phyloP scores from a whole-genome alignment of 2,888 invertebrate genomes.

The Eupithecia subfuscata region DNA sequence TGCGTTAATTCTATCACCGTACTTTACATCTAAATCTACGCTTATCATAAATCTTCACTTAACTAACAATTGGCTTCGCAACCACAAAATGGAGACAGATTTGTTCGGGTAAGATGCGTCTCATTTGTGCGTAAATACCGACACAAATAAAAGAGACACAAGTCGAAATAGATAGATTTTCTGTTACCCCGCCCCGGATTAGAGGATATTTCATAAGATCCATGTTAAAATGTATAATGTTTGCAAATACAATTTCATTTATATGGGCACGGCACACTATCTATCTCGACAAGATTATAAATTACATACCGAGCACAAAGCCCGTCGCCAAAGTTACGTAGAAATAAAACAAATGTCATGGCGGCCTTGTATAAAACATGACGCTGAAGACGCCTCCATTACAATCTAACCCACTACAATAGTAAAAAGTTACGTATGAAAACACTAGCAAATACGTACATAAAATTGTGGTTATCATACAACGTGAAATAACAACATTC shows the following conservation, averaged over 20 bases:
- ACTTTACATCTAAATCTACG: conserved; percentile 70
- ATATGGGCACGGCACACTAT: neutral
- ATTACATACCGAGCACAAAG: neutral
- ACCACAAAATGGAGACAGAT: conserved; percentile 62
- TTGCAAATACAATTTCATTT: neutral
- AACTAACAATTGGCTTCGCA: conserved; percentile 77
- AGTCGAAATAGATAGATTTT: conserved; percentile 9
- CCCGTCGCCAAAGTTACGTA: neutral
- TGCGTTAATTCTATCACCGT: conserved; percentile 64
- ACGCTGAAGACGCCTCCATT: conserved; percentile 45
- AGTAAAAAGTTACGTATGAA: conserved; percentile 73
- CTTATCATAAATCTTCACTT: conserved; percentile 76
- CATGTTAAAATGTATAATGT: neutral
- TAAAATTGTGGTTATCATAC: conserved; percentile 44
- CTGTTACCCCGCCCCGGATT: neutral
- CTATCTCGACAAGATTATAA: conserved; percentile 1
- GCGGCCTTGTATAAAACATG: conserved; percentile 40
- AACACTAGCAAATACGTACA: conserved; percentile 63
- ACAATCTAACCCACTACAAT: conserved; percentile 59
- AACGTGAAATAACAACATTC: conserved; percentile 20
- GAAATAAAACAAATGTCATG: conserved; percentile 34
- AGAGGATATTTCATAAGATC: neutral
- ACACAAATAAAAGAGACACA: conserved; percentile 45
- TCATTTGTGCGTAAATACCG: conserved; percentile 65
- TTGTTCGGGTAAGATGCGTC: conserved; percentile 51